Conservation (phyloP, 2,113 vertebrate genomes). For the Tachycineta bicolor region DNA sequence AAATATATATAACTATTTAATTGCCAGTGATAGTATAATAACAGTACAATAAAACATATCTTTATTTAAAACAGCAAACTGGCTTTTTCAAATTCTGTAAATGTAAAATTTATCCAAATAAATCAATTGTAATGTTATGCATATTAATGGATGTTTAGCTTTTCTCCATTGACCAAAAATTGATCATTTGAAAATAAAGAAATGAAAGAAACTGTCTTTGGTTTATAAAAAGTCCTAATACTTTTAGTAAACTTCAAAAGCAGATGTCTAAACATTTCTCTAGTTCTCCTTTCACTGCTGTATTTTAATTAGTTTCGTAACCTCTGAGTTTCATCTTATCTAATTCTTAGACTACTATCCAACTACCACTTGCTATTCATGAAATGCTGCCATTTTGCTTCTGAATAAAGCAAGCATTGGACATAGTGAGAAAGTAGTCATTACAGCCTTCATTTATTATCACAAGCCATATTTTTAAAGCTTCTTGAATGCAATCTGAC, state of each 20-base stretch:
- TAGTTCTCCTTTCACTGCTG: neutral
- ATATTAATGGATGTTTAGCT: neutral
- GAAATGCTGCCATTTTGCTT: conserved; percentile 13
- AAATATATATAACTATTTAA: neutral
- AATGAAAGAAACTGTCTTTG: neutral
- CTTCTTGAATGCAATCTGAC: conserved; percentile 13
- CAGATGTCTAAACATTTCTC: neutral
- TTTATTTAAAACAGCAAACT: neutral
- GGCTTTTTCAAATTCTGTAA: neutral
- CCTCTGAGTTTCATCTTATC: neutral
- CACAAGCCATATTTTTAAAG: conserved; percentile 14
- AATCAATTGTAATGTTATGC: neutral
- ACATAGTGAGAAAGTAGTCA: neutral
- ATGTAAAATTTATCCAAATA: neutral
- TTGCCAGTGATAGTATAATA: neutral
- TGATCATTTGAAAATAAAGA: neutral
- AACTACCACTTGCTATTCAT: conserved; percentile 8
- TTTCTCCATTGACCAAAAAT: neutral
- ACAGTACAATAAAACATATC: neutral
- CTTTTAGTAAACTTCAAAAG: neutral
- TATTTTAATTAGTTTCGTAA: neutral
- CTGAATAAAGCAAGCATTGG: conserved; percentile 36
- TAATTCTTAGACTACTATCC: neutral
- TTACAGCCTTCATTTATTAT: conserved; percentile 40
- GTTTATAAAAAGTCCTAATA: neutral